Evolutionary conservation across 2,888 invertebrate genomes (phyloP), one percentile per base, ranked within the genome.

Genomic region (Euphydryas editha): DNA sequence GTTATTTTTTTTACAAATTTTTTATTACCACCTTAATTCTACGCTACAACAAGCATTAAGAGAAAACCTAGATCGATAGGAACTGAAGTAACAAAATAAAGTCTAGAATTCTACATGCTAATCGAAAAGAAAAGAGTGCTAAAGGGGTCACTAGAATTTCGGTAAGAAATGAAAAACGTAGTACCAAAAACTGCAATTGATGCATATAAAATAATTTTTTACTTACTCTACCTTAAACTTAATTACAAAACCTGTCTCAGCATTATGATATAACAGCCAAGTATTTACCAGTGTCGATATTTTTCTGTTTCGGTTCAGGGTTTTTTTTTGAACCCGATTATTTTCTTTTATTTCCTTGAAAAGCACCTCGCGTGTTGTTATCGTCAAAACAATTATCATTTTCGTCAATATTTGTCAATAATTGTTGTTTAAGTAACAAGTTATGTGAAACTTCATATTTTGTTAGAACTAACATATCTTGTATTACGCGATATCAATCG

Each of bases 51-150:
- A 88, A 89, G 88, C 88, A 78, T 86, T 83, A 87, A 83, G 82
- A 85, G 87, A 86, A 81, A 84, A 81, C 79, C 84, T 90, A 91
- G 88, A 90, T 89, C 89, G 82, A 90, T 92, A 92, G 92, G 92
- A 92, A 92, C 92, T 90, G 81, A 92, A 88, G 75, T 73, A 77
- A 78, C 72, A 75, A 80, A 79, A 76, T 79, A 75, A 76, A 74
- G 73, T 75, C 74, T 73, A 81, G 79, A 73, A 76, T n/a, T 24
- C n/a, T 77, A 78, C 71, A 72, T 73, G 77, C 80, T 80, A 78
- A 69, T 75, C 63, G 75, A 75, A 78, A 79, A 75, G 70, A 51
- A 51, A 20, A 10, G 81, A 82, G 54, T 36, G 8, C 54, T 54
- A 54, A 72, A 81, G 75, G 65, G 78, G 81, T 81, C 82, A 82